These are phyloP conservation scores for Caenorhabditis wallacei DNA, from an alignment of 2,888 invertebrate species.

Conservation along the genomic window DNA sequence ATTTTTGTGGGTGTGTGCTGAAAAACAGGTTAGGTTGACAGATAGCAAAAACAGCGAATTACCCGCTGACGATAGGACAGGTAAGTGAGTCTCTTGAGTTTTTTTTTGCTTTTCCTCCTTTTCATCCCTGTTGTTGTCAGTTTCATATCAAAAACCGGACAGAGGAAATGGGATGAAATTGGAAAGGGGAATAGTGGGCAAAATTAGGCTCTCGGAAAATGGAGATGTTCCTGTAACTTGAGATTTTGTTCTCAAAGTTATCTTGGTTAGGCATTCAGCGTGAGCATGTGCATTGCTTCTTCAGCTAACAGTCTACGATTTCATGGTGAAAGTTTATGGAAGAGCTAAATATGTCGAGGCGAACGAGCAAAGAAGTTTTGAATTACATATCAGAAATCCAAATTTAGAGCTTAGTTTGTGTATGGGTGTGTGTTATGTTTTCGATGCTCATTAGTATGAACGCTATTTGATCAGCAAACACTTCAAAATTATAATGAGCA, in stretches of 20 bases:
- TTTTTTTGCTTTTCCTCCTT: conserved; percentile 1
- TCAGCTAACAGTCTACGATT: conserved; percentile 37
- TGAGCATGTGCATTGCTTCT: conserved; percentile 23
- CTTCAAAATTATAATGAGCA: background rate
- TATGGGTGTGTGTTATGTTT: conserved; percentile 1
- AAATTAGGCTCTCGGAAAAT: conserved; percentile 53
- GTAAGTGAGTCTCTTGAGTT: conserved; percentile 28
- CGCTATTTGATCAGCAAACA: background rate
- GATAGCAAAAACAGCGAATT: conserved; percentile 32
- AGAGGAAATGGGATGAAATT: conserved; percentile 45
- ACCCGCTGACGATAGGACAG: conserved; percentile 29
- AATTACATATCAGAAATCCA: conserved; percentile 24
- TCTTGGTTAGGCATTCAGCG: conserved; percentile 19
- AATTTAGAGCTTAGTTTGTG: conserved; percentile 10
- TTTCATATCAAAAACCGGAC: conserved; percentile 33
- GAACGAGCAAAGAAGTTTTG: conserved; percentile 18
- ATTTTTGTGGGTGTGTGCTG: conserved; percentile 21
- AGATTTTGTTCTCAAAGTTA: conserved; percentile 59
- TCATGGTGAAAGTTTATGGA: conserved; percentile 19
- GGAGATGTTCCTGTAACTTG: conserved; percentile 60
- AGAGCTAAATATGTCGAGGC: conserved; percentile 16
- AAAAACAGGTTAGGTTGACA: conserved; percentile 50
- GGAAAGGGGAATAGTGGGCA: conserved; percentile 18
- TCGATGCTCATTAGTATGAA: background rate
- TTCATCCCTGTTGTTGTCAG: conserved; percentile 38